Evolutionary conservation across 1,140 invertebrate species (phyloP).

Genomic region (Myzus persicae): DNA sequence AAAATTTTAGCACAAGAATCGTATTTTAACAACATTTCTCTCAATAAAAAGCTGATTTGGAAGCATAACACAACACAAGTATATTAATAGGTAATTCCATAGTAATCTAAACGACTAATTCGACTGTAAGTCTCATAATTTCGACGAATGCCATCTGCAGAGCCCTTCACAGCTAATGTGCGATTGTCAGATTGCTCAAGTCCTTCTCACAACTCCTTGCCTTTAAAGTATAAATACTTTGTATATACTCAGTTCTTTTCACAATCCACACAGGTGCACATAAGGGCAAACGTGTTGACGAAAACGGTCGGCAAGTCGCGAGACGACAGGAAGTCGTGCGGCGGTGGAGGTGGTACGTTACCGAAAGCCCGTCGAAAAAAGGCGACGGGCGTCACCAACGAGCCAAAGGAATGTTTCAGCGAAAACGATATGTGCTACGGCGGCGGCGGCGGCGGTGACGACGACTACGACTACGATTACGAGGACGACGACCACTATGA

Average conservation of each 20-base stretch:
- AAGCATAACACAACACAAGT: no score
- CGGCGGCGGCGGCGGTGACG: background rate
- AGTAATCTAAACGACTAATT: background rate
- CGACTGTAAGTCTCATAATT: background rate
- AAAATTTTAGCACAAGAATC: no score
- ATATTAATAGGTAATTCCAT: no score
- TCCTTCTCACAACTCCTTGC: background rate
- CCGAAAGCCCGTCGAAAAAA: conserved; percentile 44
- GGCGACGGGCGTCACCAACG: background rate
- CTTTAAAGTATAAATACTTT: background rate
- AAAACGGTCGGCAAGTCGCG: conserved; percentile 40
- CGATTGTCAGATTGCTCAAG: background rate
- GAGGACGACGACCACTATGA: conserved; percentile 2
- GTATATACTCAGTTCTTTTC: background rate
- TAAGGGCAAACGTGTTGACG: conserved; percentile 38
- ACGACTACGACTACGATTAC: background rate
- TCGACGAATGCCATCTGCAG: background rate
- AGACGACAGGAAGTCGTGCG: background rate
- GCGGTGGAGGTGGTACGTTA: background rate
- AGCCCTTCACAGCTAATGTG: background rate
- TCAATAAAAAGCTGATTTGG: no score
- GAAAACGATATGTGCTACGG: conserved; percentile 48
- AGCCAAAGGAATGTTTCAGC: conserved; percentile 39
- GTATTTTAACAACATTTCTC: no score
- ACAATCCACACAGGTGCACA: conserved; percentile 7